phyloP scores from a whole-genome alignment of 2,113 vertebrate genomes.

The Lophochroa leadbeateri region DNA sequence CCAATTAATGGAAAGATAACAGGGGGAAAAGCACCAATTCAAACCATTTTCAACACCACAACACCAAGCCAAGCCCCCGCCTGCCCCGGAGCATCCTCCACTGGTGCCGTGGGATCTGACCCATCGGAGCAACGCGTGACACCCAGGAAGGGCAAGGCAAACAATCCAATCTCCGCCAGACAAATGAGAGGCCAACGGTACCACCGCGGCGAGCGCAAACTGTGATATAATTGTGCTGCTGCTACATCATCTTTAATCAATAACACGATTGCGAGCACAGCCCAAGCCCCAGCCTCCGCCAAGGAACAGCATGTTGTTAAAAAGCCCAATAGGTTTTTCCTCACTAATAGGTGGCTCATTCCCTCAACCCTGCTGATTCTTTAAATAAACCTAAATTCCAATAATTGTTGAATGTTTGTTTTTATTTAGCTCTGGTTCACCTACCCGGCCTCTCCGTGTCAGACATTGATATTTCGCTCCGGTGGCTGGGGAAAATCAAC shows the following conservation, averaged over 20 bases:
- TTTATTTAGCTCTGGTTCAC: constrained; percentile 80
- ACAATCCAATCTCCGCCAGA: constrained; percentile 49
- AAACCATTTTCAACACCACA: background rate
- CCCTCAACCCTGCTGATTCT: constrained; percentile 77
- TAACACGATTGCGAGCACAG: constrained; percentile 47
- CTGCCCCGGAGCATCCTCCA: fast-evolving
- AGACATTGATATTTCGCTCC: constrained; percentile 73
- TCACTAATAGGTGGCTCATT: constrained; percentile 74
- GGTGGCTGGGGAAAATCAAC: background rate
- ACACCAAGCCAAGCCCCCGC: fast-evolving
- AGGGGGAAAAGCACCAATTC: fast-evolving
- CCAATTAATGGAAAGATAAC: fast-evolving
- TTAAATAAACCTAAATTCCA: constrained; percentile 80
- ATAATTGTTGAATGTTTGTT: constrained; percentile 85
- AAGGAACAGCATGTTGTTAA: constrained; percentile 75
- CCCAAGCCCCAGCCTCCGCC: constrained; percentile 72
- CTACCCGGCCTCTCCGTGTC: constrained; percentile 59
- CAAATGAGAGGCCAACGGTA: constrained; percentile 40
- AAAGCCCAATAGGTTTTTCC: constrained; percentile 69
- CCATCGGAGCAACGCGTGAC: background rate
- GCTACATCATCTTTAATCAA: constrained; percentile 77
- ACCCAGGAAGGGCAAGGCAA: background rate
- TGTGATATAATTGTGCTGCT: constrained; percentile 72
- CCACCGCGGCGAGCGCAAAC: constrained; percentile 52
- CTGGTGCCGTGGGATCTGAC: fast-evolving